phyloP scores from a whole-genome alignment of 2,797 vertebrate species.

The Chaenodraco wilsoni region DNA sequence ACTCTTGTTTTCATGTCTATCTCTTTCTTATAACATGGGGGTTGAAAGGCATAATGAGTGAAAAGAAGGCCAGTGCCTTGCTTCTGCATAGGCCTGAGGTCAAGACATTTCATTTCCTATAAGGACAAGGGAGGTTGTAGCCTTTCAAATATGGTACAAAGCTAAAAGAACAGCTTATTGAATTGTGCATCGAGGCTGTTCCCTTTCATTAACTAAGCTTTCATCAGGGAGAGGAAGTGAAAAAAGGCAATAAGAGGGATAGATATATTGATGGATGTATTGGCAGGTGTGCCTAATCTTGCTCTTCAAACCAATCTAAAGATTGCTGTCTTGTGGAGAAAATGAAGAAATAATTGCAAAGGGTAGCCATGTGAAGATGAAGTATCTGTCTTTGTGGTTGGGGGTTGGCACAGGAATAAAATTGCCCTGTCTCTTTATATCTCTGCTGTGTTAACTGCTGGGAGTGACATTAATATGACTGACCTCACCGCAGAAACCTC shows the following conservation, averaged over 20 bases:
- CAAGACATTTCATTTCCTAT: constrained; percentile 64
- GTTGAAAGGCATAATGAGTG: constrained; percentile 25
- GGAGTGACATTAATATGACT: constrained; percentile 77
- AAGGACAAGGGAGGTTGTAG: constrained; percentile 51
- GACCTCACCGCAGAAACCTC: constrained; percentile 67
- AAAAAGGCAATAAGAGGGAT: constrained; percentile 62
- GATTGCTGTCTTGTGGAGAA: constrained; percentile 49
- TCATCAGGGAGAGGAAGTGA: constrained; percentile 55
- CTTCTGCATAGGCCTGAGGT: constrained; percentile 46
- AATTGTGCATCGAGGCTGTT: constrained; percentile 69
- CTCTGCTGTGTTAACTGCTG: constrained; percentile 46
- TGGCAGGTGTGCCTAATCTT: constrained; percentile 72
- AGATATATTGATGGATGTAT: constrained; percentile 71
- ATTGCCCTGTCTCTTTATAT: constrained; percentile 70
- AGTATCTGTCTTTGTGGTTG: constrained; percentile 56
- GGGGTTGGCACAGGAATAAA: constrained; percentile 55
- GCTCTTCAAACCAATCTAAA: constrained; percentile 54
- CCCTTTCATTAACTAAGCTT: constrained; percentile 74
- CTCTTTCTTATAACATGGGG: constrained; percentile 29
- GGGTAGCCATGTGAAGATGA: constrained; percentile 68
- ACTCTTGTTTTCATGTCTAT: constrained; percentile 26
- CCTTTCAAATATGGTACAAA: constrained; percentile 65
- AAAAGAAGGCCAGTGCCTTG: constrained; percentile 32
- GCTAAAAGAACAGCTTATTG: constrained; percentile 61
- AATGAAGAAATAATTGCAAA: constrained; percentile 72